phyloP scores from a whole-genome alignment of 1,140 invertebrate genomes.

The Meloidogyne exigua region DNA sequence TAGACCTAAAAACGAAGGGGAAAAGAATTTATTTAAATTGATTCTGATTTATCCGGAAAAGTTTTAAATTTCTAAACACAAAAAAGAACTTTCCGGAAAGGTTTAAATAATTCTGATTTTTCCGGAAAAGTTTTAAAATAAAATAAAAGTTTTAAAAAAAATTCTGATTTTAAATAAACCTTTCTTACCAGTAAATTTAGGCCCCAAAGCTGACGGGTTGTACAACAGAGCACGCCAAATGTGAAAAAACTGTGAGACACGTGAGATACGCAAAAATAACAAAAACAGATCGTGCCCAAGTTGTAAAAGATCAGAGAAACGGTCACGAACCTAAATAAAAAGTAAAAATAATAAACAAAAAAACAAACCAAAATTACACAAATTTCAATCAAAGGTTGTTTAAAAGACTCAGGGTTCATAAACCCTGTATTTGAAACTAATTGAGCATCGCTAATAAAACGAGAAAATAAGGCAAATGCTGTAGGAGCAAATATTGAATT shows the following conservation, averaged over 20 bases:
- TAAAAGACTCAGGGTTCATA: constrained; percentile 14
- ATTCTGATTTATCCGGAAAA: too few species aligned
- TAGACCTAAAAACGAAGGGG: not conserved
- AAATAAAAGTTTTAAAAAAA: not conserved
- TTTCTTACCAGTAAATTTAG: constrained; percentile 39
- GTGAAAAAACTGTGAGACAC: constrained; percentile 30
- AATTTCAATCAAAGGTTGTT: constrained; percentile 21
- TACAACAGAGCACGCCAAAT: constrained; percentile 35
- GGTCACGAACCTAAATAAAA: constrained; percentile 15
- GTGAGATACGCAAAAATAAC: constrained; percentile 36
- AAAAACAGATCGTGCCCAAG: constrained; percentile 34
- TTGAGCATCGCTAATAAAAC: constrained; percentile 33
- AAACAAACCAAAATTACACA: constrained; percentile 34
- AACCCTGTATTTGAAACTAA: constrained; percentile 7
- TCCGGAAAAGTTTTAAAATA: too few species aligned
- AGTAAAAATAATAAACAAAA: not conserved
- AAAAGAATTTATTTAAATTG: too few species aligned
- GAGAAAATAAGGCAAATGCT: constrained; percentile 35
- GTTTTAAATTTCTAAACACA: too few species aligned
- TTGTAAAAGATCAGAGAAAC: constrained; percentile 29
- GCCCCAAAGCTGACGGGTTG: constrained; percentile 24
- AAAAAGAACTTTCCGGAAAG: too few species aligned
- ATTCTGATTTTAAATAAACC: too few species aligned
- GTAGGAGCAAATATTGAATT: constrained; percentile 22
- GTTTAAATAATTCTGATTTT: too few species aligned